A percentile compares a stretch with the other conserved stretches of the same genome.
These are phyloP conservation scores for Pachypeltis micranthus DNA, from an alignment of 1,140 invertebrate genomes.

Conservation along the genomic window DNA sequence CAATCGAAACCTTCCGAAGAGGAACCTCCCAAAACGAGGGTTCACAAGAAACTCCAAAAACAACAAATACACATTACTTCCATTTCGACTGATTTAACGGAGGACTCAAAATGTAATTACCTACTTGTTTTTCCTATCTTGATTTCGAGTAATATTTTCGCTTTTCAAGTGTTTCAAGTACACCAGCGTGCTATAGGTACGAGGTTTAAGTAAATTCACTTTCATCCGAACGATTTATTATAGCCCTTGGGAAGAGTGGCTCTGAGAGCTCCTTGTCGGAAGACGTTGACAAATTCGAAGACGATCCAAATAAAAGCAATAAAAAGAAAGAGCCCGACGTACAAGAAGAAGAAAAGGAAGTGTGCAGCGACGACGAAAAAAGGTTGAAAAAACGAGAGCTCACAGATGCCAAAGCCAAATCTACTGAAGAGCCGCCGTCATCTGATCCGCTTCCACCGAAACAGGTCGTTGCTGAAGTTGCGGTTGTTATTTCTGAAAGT, in stretches of 20 bases:
- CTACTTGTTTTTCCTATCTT: too few species aligned
- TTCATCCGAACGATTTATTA: too few species aligned
- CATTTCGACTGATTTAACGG: conserved; percentile 48
- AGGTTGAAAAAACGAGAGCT: background rate
- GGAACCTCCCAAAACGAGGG: conserved; percentile 26
- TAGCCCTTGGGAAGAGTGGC: conserved; percentile 52
- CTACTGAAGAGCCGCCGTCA: background rate
- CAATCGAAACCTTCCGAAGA: conserved; percentile 40
- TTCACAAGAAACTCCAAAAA: conserved; percentile 50
- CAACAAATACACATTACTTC: conserved; percentile 35
- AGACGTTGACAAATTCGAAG: conserved; percentile 33
- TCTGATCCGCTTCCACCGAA: background rate
- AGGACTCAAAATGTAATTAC: conserved; percentile 10
- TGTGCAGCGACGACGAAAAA: conserved; percentile 46
- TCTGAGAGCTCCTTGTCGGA: conserved; percentile 79
- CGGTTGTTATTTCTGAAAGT: conserved; percentile 38
- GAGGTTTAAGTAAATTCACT: too few species aligned
- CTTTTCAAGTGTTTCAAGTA: too few species aligned
- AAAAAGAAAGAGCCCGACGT: conserved; percentile 28
- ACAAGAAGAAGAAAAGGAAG: conserved; percentile 57
- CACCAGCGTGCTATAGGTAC: too few species aligned
- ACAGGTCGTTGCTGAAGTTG: background rate
- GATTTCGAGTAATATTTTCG: too few species aligned
- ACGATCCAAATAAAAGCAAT: conserved; percentile 16
- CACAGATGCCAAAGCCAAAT: background rate